Percentiles rank a stretch among this genome's conserved stretches.
phyloP scores from a whole-genome alignment of 2,797 vertebrate genomes.

The Prunella strophiata region DNA sequence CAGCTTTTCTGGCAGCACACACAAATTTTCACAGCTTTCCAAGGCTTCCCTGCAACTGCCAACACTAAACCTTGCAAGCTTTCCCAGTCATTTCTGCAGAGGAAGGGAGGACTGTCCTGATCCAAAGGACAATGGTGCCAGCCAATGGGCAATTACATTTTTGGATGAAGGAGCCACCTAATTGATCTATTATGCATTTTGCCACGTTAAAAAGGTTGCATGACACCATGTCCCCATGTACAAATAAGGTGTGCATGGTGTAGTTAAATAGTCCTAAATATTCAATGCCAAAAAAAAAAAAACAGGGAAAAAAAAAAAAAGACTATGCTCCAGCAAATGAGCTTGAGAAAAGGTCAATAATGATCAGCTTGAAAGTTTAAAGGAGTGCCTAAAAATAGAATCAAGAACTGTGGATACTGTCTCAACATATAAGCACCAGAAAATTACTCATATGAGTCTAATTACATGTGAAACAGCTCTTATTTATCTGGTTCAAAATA shows the following conservation, averaged over 20 bases:
- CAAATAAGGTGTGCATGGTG: neutral
- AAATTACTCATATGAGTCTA: neutral
- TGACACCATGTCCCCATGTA: neutral
- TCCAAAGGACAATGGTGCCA: neutral
- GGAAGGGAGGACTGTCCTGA: neutral
- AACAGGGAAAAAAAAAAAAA: neutral
- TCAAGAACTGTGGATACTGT: neutral
- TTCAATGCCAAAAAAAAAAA: neutral
- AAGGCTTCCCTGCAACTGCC: neutral
- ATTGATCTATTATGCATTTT: neutral
- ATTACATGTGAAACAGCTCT: neutral
- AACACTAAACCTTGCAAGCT: accelerated
- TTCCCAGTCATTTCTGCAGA: neutral
- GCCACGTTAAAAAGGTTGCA: neutral
- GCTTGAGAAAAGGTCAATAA: neutral
- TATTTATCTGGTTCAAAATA: neutral
- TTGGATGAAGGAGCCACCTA: neutral
- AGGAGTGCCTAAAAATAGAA: neutral
- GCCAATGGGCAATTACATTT: neutral
- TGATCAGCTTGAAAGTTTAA: neutral
- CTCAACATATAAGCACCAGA: neutral
- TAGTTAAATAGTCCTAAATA: neutral
- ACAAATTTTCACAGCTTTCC: neutral
- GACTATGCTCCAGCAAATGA: neutral
- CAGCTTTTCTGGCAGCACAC: neutral